Conservation (phyloP, 2,113 vertebrate genomes). For the Plestiodon gilberti region DNA sequence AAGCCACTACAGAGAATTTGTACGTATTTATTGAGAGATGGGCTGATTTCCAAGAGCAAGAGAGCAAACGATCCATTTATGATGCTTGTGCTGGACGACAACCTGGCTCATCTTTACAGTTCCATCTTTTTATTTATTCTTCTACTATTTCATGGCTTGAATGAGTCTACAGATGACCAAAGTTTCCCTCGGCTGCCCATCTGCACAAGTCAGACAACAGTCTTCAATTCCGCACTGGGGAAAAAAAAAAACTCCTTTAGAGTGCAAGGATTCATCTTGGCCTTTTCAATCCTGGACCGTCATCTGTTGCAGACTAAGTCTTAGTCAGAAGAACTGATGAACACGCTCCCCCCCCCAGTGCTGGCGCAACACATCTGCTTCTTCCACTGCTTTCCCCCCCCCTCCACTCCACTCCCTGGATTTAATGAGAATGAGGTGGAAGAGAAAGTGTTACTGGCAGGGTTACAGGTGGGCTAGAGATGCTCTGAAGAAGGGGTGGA, state of each 20-base stretch:
- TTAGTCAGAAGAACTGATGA: background rate
- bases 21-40: conserved; percentile 41
- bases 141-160: conserved; percentile 53
- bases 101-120: conserved; percentile 53
- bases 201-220: background rate
- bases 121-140: conserved; percentile 62
- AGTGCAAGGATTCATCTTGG: background rate
- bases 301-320: background rate
- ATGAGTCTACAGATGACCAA: conserved; percentile 59
- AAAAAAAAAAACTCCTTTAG: background rate
- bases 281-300: background rate
- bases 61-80: conserved; percentile 61
- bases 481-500: no score
- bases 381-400: no score
- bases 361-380: background rate
- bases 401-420: background rate
- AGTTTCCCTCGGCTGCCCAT: background rate
- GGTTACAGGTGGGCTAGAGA: no score
- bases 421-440: no score
- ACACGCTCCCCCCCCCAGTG: background rate
- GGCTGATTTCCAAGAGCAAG: conserved; percentile 34
- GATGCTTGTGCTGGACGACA: conserved; percentile 43
- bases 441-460: no score
- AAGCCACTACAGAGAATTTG: conserved; percentile 12
- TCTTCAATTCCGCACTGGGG: background rate